phyloP scores from a whole-genome alignment of 2,888 invertebrate species.

The Pseudanteris insignis region DNA sequence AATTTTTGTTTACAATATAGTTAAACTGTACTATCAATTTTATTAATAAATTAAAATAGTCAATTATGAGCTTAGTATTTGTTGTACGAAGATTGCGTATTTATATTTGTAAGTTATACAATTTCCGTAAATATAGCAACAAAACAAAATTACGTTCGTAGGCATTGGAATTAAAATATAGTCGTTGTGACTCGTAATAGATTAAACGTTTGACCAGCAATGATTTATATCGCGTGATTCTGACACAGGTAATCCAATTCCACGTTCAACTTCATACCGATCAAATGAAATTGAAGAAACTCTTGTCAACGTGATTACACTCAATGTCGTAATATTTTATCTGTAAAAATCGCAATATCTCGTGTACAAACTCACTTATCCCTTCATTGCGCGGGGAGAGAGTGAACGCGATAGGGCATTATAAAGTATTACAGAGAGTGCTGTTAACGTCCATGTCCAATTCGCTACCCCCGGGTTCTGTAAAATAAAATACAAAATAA shows the following conservation, averaged over 20 bases:
- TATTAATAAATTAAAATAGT: too few relatives aligned
- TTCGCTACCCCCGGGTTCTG: conserved; percentile 53
- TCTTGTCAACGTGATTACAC: conserved; percentile 35
- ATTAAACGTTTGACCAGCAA: too few relatives aligned
- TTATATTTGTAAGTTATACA: neutral
- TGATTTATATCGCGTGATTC: conserved; percentile 10
- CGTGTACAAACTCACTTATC: conserved; percentile 36
- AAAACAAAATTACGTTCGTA: too few relatives aligned
- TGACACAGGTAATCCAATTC: conserved; percentile 30
- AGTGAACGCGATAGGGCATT: conserved; percentile 52
- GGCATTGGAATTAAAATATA: too few relatives aligned
- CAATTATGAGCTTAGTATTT: too few relatives aligned
- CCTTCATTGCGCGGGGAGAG: conserved; percentile 20
- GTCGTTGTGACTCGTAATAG: too few relatives aligned
- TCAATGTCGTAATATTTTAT: conserved; percentile 51
- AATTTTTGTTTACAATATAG: neutral
- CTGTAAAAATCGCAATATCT: conserved; percentile 48
- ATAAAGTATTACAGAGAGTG: conserved; percentile 64
- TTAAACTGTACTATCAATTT: too few relatives aligned
- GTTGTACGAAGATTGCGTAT: neutral
- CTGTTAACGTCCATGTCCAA: conserved; percentile 65
- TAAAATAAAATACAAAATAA: conserved; percentile 63
- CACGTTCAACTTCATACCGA: conserved; percentile 17
- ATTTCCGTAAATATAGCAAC: too few relatives aligned
- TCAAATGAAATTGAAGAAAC: conserved; percentile 29